Evolutionary conservation across 2,888 invertebrate genomes (phyloP).

Genomic region (Herminia tarsipennalis): DNA sequence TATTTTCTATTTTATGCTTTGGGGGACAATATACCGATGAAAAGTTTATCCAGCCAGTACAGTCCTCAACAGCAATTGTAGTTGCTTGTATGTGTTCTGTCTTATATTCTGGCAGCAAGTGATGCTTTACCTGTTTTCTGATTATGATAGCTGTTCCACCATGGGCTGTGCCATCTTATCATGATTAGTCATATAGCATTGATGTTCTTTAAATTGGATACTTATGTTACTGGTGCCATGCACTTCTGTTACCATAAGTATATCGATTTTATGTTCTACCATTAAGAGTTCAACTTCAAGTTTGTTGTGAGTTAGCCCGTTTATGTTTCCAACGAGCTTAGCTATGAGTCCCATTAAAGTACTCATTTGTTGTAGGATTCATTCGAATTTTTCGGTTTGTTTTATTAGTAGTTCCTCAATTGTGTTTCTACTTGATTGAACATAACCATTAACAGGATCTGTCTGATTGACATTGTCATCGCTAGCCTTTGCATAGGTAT

Average conservation of each 20-base stretch:
- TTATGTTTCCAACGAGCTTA: too few species aligned
- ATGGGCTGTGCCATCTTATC: constrained; percentile 5
- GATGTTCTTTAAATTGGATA: background rate
- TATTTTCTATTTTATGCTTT: background rate
- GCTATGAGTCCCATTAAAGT: too few species aligned
- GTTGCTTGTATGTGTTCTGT: constrained; percentile 10
- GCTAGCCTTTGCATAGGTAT: constrained; percentile 2
- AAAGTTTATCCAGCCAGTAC: background rate
- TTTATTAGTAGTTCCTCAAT: background rate
- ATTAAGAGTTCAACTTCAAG: too few species aligned
- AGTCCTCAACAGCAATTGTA: constrained; percentile 1
- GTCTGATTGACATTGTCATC: background rate
- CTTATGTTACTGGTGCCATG: background rate
- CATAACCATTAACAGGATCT: too few species aligned
- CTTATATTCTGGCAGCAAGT: constrained; percentile 1
- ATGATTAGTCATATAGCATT: background rate
- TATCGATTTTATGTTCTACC: too few species aligned
- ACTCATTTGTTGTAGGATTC: background rate
- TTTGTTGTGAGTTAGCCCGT: too few species aligned
- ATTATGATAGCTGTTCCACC: constrained; percentile 5
- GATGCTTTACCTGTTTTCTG: constrained; percentile 5
- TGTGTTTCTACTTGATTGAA: too few species aligned
- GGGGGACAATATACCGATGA: constrained; percentile 1
- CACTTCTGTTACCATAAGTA: too few species aligned
- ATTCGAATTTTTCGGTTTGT: background rate